Evolutionary conservation across 2,113 vertebrate genomes (phyloP), one percentile per base, ranked within the genome.

Genomic region (Neogobius melanostomus): DNA sequence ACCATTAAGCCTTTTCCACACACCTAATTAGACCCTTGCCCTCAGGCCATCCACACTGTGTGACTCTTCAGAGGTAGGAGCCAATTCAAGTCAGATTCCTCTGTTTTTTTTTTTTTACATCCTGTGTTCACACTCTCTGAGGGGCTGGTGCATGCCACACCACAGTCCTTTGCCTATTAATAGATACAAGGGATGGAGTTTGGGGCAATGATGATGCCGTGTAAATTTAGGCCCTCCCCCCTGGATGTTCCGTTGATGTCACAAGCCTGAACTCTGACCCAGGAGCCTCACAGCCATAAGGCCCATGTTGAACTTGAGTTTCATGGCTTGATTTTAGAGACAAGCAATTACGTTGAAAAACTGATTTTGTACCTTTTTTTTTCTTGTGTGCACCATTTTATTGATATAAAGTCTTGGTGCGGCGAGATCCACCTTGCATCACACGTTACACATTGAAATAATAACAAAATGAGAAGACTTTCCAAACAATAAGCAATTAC

Each of bases 101-200:
- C 68, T 74, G 70, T 87, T 85, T 87, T 84, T 21, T 21, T 21
- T 21, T 87, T 85, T 87, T 85, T 74, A 74, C 63, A 63, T 76
- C 71, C 74, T 47, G 44, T 88, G 85, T 85, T 87, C 79, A 85
- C 86, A 85, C 87, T 85, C 74, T 77, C 53, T 0, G 51, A 86
- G 76, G 59, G 72, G 81, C 2, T 53, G 56, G 78, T 76, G 68
- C 86, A 86, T 87, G 81, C 86, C 89, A 87, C 42, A 51, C 87
- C 83, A 82, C 81, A 88, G 82, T 86, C 79, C 82, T 76, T 59
- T 14, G 64, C n/a, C 87, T 93, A 93, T 91, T 89, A 89, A 91
- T 92, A 92, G 89, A 76, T 46, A 14, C 15, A 21, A 82, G 77
- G 71, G 80, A 86, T 73, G 80, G 69, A 83, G 76, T 78, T 64